phyloP scores from a whole-genome alignment of 2,113 vertebrate genomes.

The Zosterops lateralis region DNA sequence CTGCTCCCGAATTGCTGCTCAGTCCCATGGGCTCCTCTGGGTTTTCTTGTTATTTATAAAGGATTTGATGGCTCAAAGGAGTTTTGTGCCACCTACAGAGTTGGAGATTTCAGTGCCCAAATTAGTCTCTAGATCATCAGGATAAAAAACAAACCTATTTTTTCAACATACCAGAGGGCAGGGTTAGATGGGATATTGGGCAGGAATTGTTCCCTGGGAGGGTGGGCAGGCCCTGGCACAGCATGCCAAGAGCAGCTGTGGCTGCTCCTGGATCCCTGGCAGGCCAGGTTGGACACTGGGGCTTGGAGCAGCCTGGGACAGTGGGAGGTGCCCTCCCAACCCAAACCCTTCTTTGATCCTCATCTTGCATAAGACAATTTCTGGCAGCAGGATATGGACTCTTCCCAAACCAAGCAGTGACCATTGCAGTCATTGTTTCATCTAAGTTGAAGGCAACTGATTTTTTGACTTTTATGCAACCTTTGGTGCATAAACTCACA shows the following conservation, averaged over 20 bases:
- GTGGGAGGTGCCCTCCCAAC: fast-evolving
- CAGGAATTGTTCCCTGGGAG: neutral
- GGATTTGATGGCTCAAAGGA: neutral
- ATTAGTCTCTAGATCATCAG: neutral
- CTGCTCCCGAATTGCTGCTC: neutral
- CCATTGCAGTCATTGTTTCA: fast-evolving
- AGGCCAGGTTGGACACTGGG: neutral
- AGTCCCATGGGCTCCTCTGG: neutral
- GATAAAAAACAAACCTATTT: neutral
- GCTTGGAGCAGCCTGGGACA: neutral
- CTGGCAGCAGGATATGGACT: neutral
- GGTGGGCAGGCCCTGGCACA: neutral
- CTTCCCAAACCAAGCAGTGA: neutral
- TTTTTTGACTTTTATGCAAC: neutral
- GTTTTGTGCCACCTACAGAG: neutral
- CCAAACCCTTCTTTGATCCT: neutral
- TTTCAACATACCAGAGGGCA: neutral
- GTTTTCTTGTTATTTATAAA: neutral
- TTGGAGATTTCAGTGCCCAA: neutral
- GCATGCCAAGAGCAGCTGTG: neutral
- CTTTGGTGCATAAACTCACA: neutral
- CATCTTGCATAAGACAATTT: neutral
- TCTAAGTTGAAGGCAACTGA: neutral
- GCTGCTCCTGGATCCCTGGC: neutral
- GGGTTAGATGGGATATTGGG: fast-evolving